Percentiles rank a stretch among this genome's conserved stretches.
phyloP scores from a whole-genome alignment of 64 coral and sea anemone species.

The Montipora efflorescens region DNA sequence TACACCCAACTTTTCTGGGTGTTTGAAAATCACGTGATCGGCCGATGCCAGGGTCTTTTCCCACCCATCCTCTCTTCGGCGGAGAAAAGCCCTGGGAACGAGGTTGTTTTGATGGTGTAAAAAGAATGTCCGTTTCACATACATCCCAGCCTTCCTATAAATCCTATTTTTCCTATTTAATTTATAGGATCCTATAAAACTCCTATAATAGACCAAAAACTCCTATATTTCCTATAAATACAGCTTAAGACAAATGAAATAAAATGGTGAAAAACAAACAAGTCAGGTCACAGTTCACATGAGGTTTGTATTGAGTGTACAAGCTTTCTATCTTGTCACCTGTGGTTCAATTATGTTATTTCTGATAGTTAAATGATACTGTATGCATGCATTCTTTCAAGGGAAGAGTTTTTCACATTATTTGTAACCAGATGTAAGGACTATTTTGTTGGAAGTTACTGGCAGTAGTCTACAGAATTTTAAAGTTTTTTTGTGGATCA shows the following conservation, averaged over 20 bases:
- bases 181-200: constrained; percentile 39
- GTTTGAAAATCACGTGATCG: no score
- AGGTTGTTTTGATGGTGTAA: no score
- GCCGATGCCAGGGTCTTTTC: no score
- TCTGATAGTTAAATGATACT: neutral
- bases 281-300: no score
- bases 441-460: constrained; percentile 5
- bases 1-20: no score
- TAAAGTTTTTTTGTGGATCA: neutral
- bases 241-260: neutral
- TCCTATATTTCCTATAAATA: constrained; percentile 51
- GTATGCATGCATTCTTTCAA: neutral
- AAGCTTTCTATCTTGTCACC: neutral
- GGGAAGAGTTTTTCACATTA: neutral
- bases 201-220: constrained; percentile 35
- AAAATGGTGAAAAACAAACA: neutral
- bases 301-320: no score
- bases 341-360: constrained; percentile 13
- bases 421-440: neutral
- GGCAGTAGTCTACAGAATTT: neutral
- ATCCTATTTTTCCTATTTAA: constrained; percentile 35
- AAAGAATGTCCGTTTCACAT: no score
- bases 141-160: constrained; percentile 23
- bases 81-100: no score
- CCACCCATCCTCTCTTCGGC: no score